Evolutionary conservation across 2,888 invertebrate species (phyloP), one percentile per base, ranked within the genome.

Genomic region (Branchellion lobata): DNA sequence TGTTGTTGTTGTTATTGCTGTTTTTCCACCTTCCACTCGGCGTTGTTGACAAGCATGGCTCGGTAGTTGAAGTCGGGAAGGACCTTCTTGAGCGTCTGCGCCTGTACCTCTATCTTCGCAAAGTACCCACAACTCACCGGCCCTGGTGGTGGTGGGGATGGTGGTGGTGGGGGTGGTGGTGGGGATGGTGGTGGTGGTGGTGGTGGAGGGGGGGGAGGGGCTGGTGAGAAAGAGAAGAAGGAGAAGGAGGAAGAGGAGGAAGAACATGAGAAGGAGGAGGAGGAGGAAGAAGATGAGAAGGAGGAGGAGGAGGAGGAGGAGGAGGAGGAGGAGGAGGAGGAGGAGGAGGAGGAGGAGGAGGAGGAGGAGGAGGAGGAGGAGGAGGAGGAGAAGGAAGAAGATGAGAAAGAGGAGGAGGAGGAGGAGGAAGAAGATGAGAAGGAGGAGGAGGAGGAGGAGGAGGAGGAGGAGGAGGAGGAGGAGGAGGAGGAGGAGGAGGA

Each of bases 71-170:
- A 87, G 34, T 85, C 84, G 36, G 85, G 85, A 36, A 88, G 82
- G 82, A 85, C 86, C 53, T 82, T 84, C 0, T 83, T 83, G 40
- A 87, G 82, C 61, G 84, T 83, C 80, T 88, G 87, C 24, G 86
- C 88, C 24, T 87, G 84, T 1, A 87, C 82, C 81, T 88, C 88
- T 75, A 84, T 84, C 78, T 85, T 83, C 3, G 87, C 87, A 84
- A 82, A 87, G 81, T 86, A 86, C 29, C 87, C 87, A 81, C 88
- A 88, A 80, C 87, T 84, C 33, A 86, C 85, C 78, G 82, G 82
- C 31, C 88, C 88, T 88, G 80, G 0, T 34, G 84, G 82, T 29
- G n/a, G 29, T 53, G 2, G 29, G 21, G n/a, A 27, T 1, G 21
- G 24, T 21, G 36, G 47, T 0, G 27, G 40, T n/a, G 33, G 31